Percentiles rank a stretch among this genome's conserved stretches.
phyloP scores from a whole-genome alignment of 2,797 vertebrate genomes.

The Falco biarmicus region DNA sequence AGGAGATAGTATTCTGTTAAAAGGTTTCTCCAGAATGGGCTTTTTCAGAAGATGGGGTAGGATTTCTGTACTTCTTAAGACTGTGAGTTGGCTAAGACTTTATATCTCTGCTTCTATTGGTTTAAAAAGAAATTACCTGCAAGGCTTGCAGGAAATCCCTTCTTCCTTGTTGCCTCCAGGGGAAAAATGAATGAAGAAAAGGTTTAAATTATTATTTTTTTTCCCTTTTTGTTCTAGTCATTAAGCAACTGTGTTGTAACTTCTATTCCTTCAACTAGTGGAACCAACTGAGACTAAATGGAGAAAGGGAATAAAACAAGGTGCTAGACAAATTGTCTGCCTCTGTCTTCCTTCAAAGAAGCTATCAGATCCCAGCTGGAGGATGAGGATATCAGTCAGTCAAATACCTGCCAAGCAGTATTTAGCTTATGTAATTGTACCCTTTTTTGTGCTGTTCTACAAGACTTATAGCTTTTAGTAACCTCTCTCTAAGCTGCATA shows the following conservation, averaged over 20 bases:
- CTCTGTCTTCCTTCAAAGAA: conserved; percentile 6
- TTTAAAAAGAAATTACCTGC: background rate
- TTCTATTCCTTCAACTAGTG: background rate
- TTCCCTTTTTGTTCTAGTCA: background rate
- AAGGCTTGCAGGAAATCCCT: background rate
- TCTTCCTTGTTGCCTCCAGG: accelerated
- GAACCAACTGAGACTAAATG: background rate
- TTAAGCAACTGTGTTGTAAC: background rate
- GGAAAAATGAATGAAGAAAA: background rate
- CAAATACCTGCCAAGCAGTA: background rate
- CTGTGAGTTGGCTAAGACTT: background rate
- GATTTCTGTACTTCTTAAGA: background rate
- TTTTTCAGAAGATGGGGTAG: background rate
- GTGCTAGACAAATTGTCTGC: background rate
- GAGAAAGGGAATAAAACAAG: background rate
- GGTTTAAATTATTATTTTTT: background rate
- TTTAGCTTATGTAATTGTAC: background rate
- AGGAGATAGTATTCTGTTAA: background rate
- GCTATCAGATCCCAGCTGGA: background rate
- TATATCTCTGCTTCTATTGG: background rate
- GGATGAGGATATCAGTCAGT: background rate
- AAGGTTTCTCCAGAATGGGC: background rate
- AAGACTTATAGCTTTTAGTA: background rate
- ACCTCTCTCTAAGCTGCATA: background rate
- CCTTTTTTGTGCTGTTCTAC: background rate